Evolutionary conservation across 2,797 vertebrate species (phyloP), one percentile per base, ranked within the genome.

Genomic region (Eulemur albifrons): DNA sequence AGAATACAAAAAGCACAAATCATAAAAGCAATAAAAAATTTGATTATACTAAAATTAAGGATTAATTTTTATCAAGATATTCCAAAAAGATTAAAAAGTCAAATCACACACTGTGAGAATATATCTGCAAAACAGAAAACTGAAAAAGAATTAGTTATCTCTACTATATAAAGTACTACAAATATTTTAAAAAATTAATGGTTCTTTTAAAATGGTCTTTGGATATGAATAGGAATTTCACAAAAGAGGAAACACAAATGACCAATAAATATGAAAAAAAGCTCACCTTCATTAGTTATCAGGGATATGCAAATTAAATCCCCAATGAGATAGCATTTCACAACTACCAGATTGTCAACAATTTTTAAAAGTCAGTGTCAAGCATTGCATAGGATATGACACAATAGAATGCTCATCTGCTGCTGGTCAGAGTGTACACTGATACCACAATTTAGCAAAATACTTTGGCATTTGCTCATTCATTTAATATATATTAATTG

Each of bases 241-340:
- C 27, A 87, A 25, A 94, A 93, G 72, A 92, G n/a, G 59, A 87
- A 93, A 90, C 65, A 92, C 18, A 88, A 96, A 85, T 87, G 70
- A 84, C 70, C 83, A 93, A 90, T 90, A 93, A 90, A 94, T 48
- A 95, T 76, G 79, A 96, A 97, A 93, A 96, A 81, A 81, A 73
- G 43, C 43, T 88, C 76, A 50, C 32, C 4, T 23, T 80, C 70
- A 93, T 86, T 67, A 87, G 65, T 90, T 81, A 92, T 30, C 76
- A 93, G 70, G 35, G 7, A 90, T 69, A 92, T 48, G 83, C 88
- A 96, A 90, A 97, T 85, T 84, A 97, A 96, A 92, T 90, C 67
- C 50, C 88, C 76, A 88, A 4, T 35, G 35, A 93, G 45, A 89
- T 0, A 93, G 32, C 59, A 90, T 72, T 91, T 95, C 40, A 81